Evolutionary conservation across 2,797 vertebrate genomes (phyloP), one percentile per base, ranked within the genome.

Genomic region (Chromobotia macracanthus): DNA sequence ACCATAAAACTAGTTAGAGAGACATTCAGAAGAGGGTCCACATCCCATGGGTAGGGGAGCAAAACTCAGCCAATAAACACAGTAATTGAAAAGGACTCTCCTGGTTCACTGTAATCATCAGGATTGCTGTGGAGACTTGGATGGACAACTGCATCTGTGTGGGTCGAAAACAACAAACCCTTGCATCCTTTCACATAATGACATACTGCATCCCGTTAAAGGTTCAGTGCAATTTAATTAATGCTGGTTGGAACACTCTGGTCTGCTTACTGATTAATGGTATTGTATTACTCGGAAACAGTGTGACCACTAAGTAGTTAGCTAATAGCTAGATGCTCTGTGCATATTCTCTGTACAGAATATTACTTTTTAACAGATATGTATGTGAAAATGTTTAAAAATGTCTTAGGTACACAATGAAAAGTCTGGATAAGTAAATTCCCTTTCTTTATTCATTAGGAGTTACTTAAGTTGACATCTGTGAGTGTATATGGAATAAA

Each of bases 11-110:
- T 61, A 80, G 76, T 53, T 58, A 80, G 65, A 25, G 65, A 46
- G 63, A 50, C 50, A 55, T 56, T 71, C 67, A 64, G 18, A 73
- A 70, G 48, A 67, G 12, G 50, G 38, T 56, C 48, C 48, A 51
- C 72, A 53, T 75, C 55, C 69, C 55, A 61, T 61, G 75, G 79
- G 66, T 56, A 58, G 67, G 58, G 78, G n/a, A 71, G 53, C 35
- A 50, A 77, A 65, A 77, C 12, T n/a, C 44, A 41, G 66, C 38
- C 71, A 80, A 75, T 74, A 76, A 77, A 81, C 75, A 79, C 79
- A 65, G 23, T 83, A 74, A 85, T 73, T 77, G 63, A 68, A 79
- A 74, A 28, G 58, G 70, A 64, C 50, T 75, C 75, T 83, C 64
- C 38, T n/a, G 67, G 41, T 77, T 78, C n/a, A 77, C 64, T 67